Evolutionary conservation across 2,797 vertebrate genomes (phyloP).

Genomic region (Erethizon dorsatum): DNA sequence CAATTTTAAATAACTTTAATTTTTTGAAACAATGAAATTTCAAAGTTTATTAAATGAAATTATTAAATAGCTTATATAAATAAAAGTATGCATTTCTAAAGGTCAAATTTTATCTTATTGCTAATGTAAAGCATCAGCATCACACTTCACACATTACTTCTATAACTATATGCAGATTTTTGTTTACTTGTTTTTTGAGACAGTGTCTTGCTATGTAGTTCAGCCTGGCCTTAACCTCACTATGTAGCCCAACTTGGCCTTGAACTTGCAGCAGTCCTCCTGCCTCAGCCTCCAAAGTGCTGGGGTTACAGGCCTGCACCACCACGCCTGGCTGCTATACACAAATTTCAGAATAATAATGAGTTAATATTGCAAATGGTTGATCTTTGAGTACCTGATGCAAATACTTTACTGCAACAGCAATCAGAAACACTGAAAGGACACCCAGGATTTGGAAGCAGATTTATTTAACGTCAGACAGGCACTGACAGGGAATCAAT

Average conservation of each 20-base stretch:
- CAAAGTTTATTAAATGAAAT: neutral
- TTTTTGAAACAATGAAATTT: constrained; percentile 49
- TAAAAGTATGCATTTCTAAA: constrained; percentile 22
- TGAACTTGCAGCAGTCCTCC: neutral
- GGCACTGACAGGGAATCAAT: no score
- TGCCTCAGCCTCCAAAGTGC: neutral
- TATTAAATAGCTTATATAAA: constrained; percentile 55
- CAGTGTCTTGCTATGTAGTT: neutral
- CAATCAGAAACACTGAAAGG: no score
- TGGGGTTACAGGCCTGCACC: neutral
- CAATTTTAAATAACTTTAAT: constrained; percentile 61
- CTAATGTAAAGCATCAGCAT: neutral
- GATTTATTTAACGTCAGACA: no score
- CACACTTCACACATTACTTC: neutral
- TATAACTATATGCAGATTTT: neutral
- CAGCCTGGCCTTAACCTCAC: neutral
- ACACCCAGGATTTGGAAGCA: no score
- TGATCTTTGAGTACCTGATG: neutral
- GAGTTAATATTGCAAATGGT: neutral
- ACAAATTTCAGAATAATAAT: constrained; percentile 36
- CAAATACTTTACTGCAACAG: neutral
- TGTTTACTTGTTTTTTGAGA: neutral
- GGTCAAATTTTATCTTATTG: constrained; percentile 42
- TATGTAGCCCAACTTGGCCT: neutral
- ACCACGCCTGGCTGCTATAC: neutral